Percentiles rank a stretch among this genome's conserved stretches.
phyloP scores from a whole-genome alignment of 2,888 invertebrate genomes.

The Trissolcus japonicus region DNA sequence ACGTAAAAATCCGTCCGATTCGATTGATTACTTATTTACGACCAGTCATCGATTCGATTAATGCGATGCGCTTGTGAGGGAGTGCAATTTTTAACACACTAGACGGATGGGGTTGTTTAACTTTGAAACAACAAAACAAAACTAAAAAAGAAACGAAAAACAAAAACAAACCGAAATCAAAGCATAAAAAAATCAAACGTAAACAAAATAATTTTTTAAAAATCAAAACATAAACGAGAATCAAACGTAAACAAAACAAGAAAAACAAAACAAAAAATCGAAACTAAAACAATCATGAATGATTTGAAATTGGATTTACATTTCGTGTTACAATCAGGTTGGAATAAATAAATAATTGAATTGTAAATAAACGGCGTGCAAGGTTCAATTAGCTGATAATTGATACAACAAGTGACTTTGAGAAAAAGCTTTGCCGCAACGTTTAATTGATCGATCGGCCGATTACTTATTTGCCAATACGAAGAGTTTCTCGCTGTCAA shows the following conservation, averaged over 20 bases:
- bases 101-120: no score
- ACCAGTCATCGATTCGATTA: no score
- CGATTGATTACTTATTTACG: not conserved
- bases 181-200: no score
- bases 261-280: not conserved
- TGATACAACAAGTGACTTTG: conserved; percentile 16
- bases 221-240: no score
- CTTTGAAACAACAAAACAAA: no score
- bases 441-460: conserved; percentile 17
- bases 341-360: conserved; percentile 7
- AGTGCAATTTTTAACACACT: no score
- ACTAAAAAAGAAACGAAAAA: no score
- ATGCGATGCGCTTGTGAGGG: no score
- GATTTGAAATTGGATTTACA: conserved; percentile 8
- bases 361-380: conserved; percentile 21
- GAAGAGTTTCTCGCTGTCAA: conserved; percentile 7
- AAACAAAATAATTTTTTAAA: no score
- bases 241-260: not conserved
- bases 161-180: no score
- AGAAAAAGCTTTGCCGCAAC: conserved; percentile 3
- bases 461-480: not conserved
- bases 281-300: not conserved
- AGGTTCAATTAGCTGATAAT: conserved; percentile 33
- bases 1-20: conserved; percentile 3
- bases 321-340: conserved; percentile 7